Percentiles rank a stretch among this genome's conserved stretches.
phyloP scores from a whole-genome alignment of 2,888 invertebrate genomes.

The Ennomos fuscantarius region DNA sequence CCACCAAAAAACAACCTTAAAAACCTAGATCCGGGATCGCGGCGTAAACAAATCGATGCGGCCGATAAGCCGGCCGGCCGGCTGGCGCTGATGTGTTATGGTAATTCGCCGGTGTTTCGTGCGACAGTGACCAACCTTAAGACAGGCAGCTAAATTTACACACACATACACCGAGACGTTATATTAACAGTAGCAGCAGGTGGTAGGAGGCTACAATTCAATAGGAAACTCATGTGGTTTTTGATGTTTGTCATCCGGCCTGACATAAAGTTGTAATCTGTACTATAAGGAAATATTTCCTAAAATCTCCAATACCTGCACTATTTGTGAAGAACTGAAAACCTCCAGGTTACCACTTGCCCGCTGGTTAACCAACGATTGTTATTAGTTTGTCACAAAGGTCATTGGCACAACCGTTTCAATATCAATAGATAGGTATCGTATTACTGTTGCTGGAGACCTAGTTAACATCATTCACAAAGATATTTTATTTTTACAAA shows the following conservation, averaged over 20 bases:
- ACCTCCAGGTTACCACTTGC: background rate
- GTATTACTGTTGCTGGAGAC: too few relatives aligned
- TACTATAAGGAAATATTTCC: background rate
- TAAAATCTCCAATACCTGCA: background rate
- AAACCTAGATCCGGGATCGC: constrained; percentile 59
- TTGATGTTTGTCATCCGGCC: background rate
- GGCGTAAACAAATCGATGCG: constrained; percentile 52
- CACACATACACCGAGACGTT: background rate
- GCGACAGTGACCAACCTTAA: constrained; percentile 12
- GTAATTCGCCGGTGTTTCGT: constrained; percentile 44
- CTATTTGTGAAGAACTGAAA: too few relatives aligned
- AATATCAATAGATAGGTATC: background rate
- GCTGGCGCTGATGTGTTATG: constrained; percentile 43
- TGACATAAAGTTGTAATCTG: background rate
- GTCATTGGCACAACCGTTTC: constrained; percentile 2
- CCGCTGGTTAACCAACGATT: background rate
- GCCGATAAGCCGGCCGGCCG: constrained; percentile 47
- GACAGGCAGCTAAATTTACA: background rate
- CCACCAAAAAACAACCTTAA: constrained; percentile 41
- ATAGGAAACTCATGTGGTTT: too few relatives aligned
- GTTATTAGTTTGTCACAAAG: background rate
- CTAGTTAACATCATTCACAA: too few relatives aligned
- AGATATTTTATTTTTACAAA: too few relatives aligned
- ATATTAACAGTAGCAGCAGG: background rate
- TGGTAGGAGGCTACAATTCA: too few relatives aligned